Evolutionary conservation across 1,140 invertebrate species (phyloP).

Genomic region (Heliothis virescens): DNA sequence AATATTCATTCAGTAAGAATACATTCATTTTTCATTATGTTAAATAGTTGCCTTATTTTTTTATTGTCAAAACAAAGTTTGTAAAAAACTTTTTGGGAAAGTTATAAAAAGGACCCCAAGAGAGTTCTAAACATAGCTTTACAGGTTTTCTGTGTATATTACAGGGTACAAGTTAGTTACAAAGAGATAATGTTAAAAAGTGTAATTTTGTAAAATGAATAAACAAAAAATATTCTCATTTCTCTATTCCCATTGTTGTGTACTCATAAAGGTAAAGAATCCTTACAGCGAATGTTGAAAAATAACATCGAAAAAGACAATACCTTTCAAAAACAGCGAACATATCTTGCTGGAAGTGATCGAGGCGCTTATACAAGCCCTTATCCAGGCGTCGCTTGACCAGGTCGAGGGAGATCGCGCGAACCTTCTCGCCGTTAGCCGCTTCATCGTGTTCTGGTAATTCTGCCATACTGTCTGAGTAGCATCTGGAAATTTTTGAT

Average conservation of each 20-base stretch:
- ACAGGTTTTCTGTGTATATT: too few relatives aligned
- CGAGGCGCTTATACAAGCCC: conserved; percentile 96
- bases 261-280: too few relatives aligned
- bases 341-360: conserved; percentile 98
- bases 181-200: too few relatives aligned
- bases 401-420: conserved; percentile 93
- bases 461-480: conserved; percentile 98
- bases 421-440: conserved; percentile 87
- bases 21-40: too few relatives aligned
- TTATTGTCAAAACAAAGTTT: neutral
- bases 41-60: neutral
- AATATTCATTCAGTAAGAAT: neutral
- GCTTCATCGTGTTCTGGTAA: conserved; percentile 95
- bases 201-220: too few relatives aligned
- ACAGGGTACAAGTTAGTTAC: too few relatives aligned
- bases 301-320: neutral
- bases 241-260: too few relatives aligned
- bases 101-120: too few relatives aligned
- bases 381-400: conserved; percentile 94
- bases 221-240: too few relatives aligned
- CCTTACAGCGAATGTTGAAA: neutral
- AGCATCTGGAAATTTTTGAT: conserved; percentile 88
- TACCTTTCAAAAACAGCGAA: conserved; percentile 95
- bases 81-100: too few relatives aligned
- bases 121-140: too few relatives aligned